These are phyloP conservation scores for Zonotrichia leucophrys DNA, from an alignment of 2,113 vertebrate species.

Conservation along the genomic window DNA sequence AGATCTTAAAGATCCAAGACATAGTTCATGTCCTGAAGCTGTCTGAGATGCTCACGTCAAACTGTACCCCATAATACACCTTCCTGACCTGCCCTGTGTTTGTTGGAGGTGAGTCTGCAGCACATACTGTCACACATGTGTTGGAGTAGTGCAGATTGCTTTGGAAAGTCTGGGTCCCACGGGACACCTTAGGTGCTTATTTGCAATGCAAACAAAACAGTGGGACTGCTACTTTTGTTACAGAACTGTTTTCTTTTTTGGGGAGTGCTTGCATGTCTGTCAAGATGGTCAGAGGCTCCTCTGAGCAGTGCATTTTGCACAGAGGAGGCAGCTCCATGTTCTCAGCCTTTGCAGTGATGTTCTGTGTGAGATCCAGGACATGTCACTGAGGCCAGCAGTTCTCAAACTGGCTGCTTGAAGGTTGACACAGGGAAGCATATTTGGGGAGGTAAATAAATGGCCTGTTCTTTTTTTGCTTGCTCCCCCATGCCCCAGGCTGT, in stretches of 20 bases:
- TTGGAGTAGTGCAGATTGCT: not conserved
- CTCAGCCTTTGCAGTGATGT: not conserved
- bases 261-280: not conserved
- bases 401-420: not conserved
- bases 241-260: not conserved
- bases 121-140: accelerated
- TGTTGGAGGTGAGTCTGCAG: not conserved
- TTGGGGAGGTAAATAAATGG: not conserved
- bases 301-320: not conserved
- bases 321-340: not conserved
- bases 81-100: not conserved
- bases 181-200: not conserved
- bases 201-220: not conserved
- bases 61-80: not conserved
- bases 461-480: not conserved
- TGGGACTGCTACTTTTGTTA: not conserved
- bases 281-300: not conserved
- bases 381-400: not conserved
- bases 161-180: not conserved
- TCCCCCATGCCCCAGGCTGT: not conserved
- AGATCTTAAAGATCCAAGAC: not conserved
- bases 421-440: not conserved
- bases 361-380: accelerated
- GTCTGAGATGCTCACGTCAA: not conserved
- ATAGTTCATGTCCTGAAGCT: not conserved